These are phyloP conservation scores for Eurytoma adleriae DNA, from an alignment of 2,888 invertebrate species.

Conservation along the genomic window DNA sequence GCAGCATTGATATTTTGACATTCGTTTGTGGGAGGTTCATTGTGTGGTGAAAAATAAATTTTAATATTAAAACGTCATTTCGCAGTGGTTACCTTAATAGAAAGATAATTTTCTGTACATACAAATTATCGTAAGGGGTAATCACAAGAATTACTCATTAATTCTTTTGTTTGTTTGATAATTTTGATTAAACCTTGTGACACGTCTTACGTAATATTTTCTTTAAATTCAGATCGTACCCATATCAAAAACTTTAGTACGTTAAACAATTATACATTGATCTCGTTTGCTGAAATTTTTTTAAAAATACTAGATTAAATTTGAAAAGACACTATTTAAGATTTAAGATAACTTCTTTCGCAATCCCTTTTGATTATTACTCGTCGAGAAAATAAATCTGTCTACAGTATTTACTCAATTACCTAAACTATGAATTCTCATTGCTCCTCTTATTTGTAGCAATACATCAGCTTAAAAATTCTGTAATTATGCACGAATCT, in stretches of 20 bases:
- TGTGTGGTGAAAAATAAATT: too few relatives aligned
- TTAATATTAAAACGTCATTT: not conserved
- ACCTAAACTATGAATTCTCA: not conserved
- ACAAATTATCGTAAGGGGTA: not conserved
- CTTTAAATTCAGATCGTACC: too few relatives aligned
- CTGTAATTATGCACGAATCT: conserved; percentile 35
- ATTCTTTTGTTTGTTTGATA: conserved; percentile 6
- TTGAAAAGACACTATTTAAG: too few relatives aligned
- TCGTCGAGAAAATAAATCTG: not conserved
- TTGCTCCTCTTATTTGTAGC: not conserved
- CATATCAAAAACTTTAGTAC: too few relatives aligned
- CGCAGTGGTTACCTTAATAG: not conserved
- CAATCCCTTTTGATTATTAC: too few relatives aligned
- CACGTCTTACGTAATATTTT: too few relatives aligned
- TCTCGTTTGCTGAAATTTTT: too few relatives aligned
- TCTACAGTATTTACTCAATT: conserved; percentile 7
- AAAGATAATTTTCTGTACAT: not conserved
- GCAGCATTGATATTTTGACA: not conserved
- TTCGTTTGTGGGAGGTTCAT: too few relatives aligned
- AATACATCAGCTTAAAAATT: conserved; percentile 6
- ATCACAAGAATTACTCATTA: not conserved
- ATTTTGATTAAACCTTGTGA: not conserved
- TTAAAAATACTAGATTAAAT: too few relatives aligned
- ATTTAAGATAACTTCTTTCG: too few relatives aligned
- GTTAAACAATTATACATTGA: too few relatives aligned